These are phyloP conservation scores for Semaprochilodus insignis DNA, from an alignment of 2,797 vertebrate genomes.

Conservation along the genomic window DNA sequence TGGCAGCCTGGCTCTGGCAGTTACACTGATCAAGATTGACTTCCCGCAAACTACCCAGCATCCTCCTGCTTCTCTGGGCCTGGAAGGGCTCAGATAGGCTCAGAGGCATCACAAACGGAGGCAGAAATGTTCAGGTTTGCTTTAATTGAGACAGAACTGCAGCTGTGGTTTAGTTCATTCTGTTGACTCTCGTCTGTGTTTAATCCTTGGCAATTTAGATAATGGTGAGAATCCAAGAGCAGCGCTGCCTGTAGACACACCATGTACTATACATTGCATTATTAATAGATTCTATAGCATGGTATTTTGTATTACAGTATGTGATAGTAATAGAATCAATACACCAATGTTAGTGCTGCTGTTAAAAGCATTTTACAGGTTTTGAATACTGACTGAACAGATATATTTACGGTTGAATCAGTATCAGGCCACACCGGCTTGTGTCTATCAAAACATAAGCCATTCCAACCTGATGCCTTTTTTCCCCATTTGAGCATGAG, in stretches of 20 bases:
- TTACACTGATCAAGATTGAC: conserved; percentile 60
- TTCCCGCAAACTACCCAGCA: conserved; percentile 52
- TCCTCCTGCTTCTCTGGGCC: conserved; percentile 44
- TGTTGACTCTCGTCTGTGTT: conserved; percentile 4
- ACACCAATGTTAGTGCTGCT: too few species aligned
- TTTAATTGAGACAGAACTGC: conserved; percentile 41
- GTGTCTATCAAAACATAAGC: too few species aligned
- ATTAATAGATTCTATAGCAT: background rate
- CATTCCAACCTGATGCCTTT: too few species aligned
- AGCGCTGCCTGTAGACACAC: background rate
- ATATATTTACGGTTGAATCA: too few species aligned
- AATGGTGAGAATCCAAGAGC: conserved; percentile 15
- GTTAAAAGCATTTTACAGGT: too few species aligned
- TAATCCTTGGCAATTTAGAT: conserved; percentile 32
- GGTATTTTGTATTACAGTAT: background rate
- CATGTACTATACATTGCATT: background rate
- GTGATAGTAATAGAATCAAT: too few species aligned
- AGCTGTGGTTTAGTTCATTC: conserved; percentile 14
- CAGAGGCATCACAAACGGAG: conserved; percentile 26
- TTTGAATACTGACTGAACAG: too few species aligned
- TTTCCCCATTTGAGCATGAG: too few species aligned
- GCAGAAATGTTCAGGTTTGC: conserved; percentile 29
- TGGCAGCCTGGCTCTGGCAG: conserved; percentile 48
- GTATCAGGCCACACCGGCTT: too few species aligned
- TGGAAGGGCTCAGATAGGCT: conserved; percentile 39